Evolutionary conservation across 2,113 vertebrate genomes (phyloP), one percentile per base, ranked within the genome.

Genomic region (Protobothrops mucrosquamatus): DNA sequence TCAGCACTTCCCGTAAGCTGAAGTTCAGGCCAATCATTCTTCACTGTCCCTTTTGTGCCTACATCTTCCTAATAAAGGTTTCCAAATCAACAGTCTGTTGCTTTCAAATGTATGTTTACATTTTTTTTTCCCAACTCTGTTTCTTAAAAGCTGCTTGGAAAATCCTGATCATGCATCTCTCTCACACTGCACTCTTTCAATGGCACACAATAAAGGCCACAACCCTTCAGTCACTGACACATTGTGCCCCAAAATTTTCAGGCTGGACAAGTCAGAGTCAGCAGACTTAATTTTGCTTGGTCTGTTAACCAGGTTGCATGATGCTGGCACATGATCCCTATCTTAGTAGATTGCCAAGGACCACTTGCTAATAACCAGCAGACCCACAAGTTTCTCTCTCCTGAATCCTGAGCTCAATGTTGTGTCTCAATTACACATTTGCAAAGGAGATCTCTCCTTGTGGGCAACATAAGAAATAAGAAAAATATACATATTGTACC

Each of bases 1-100:
- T 92, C 96, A 99, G 98, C 96, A 99, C 95, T 96, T 99, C 98
- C 96, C 98, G 98, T 96, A 99, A 97, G 96, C 98, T 98, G 98
- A 99, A 99, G 97, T 98, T 99, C 95, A 99, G 97, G 94, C 98
- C 99, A 98, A 99, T 99, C 99, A 99, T 99, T 96, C 93, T 99
- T 93, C 97, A 95, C 95, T 0, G 51, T 97, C 97, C 97, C 97
- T 94, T 0, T 90, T 29, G 90, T 97, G 96, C 96, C 97, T 97
- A 98, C 98, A 98, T 98, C 96, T 97, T 97, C 91, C 95, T 94
- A 94, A 94, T 95, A 95, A 5, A 95, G 94, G 94, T 97, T 91
- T 94, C 96, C 95, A 96, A 95, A 94, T 93, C 95, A 96, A 91
- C 93, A 95, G 94, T 93, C 94, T 95, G 90, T 11, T 64, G 95